Conservation (phyloP, 1,140 invertebrate genomes). For the Cydia splendana region DNA sequence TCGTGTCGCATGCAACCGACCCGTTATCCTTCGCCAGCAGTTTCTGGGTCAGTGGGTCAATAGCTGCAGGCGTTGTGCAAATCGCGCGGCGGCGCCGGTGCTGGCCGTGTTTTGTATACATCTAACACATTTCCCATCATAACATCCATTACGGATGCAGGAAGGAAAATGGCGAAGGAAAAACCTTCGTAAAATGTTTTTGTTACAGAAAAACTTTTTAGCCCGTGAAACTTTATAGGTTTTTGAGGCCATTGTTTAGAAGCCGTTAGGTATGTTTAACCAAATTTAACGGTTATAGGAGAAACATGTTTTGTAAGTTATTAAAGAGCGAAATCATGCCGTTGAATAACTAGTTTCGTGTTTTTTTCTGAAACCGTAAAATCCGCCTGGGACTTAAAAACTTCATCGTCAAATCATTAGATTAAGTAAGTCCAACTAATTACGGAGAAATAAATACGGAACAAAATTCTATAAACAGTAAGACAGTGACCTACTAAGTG, state of each 20-base stretch:
- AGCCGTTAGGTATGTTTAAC: background rate
- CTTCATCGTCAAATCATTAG: background rate
- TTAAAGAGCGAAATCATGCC: background rate
- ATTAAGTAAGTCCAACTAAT: background rate
- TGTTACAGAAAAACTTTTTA: background rate
- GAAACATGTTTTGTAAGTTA: background rate
- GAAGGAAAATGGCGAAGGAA: constrained; percentile 1
- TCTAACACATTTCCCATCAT: constrained; percentile 18
- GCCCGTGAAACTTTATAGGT: background rate
- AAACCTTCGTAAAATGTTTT: background rate
- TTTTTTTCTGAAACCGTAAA: too few species aligned
- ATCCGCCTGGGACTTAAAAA: too few species aligned
- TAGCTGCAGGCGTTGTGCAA: constrained; percentile 68
- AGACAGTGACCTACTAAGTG: background rate
- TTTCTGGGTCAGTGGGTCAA: constrained; percentile 75
- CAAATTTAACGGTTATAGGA: background rate
- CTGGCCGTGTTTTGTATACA: constrained; percentile 24
- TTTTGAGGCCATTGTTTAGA: background rate
- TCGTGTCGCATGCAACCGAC: constrained; percentile 62
- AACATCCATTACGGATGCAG: constrained; percentile 9
- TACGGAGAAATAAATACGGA: background rate
- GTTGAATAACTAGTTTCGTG: background rate
- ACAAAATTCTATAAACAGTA: background rate
- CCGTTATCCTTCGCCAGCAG: constrained; percentile 66
- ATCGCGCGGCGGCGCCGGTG: constrained; percentile 34